Evolutionary conservation across 2,888 invertebrate genomes (phyloP).

Genomic region (Subacronicta megacephala): DNA sequence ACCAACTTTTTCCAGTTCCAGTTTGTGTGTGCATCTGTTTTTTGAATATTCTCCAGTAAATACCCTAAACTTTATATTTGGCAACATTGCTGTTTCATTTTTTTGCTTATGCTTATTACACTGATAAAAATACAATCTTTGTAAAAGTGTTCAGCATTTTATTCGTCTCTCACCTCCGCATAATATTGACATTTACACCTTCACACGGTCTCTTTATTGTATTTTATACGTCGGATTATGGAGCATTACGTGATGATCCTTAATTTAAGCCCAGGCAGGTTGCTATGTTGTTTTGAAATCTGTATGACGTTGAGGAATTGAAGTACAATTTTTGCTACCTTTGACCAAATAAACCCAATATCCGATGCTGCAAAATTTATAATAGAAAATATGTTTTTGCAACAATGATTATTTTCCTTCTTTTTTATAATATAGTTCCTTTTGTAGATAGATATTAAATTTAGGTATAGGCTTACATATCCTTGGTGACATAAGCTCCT

Average conservation of each 20-base stretch:
- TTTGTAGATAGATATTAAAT: too few relatives aligned
- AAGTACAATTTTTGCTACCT: background rate
- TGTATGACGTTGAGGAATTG: conserved; percentile 15
- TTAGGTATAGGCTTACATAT: too few relatives aligned
- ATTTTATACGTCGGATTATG: conserved; percentile 41
- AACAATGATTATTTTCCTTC: too few relatives aligned
- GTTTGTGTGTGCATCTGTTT: background rate
- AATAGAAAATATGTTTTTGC: too few relatives aligned
- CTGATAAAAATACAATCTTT: background rate
- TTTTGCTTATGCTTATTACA: background rate
- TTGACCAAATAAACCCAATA: too few relatives aligned
- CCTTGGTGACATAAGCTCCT: too few relatives aligned
- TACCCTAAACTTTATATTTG: background rate
- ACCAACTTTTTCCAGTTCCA: too few relatives aligned
- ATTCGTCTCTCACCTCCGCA: conserved; percentile 20
- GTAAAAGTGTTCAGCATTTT: conserved; percentile 6
- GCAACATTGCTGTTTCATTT: background rate
- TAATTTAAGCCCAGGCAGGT: conserved; percentile 7
- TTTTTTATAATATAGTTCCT: too few relatives aligned
- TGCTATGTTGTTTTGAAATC: conserved; percentile 41
- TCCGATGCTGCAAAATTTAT: too few relatives aligned
- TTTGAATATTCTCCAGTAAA: background rate
- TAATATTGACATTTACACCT: conserved; percentile 49
- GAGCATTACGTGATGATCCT: conserved; percentile 31
- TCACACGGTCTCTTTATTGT: conserved; percentile 38